phyloP scores from a whole-genome alignment of 2,113 vertebrate genomes.

The Myodes glareolus region DNA sequence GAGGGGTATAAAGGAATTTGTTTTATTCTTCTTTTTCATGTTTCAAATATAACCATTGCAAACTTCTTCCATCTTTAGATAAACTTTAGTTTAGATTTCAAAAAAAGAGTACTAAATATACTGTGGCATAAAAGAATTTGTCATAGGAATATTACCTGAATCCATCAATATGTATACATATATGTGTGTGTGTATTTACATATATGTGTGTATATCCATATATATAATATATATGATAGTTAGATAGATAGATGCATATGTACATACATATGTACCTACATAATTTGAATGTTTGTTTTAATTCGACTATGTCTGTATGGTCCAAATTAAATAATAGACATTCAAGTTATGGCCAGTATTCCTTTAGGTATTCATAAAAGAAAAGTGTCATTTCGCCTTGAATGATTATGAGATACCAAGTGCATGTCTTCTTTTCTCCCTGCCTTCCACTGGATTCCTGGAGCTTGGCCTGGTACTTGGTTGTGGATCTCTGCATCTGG shows the following conservation, averaged over 20 bases:
- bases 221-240: not conserved
- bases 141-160: not conserved
- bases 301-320: not conserved
- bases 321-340: not conserved
- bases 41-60: not conserved
- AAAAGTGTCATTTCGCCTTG: not conserved
- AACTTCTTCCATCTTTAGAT: not conserved
- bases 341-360: not conserved
- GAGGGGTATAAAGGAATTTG: not conserved
- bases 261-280: not conserved
- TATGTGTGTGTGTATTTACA: not conserved
- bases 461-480: too few relatives aligned
- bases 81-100: slow-evolving; percentile 1
- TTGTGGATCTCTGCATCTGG: too few relatives aligned
- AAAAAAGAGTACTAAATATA: not conserved
- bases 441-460: too few relatives aligned
- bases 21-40: not conserved
- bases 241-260: not conserved
- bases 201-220: not conserved
- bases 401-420: not conserved
- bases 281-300: not conserved
- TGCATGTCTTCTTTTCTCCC: too few relatives aligned
- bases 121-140: not conserved
- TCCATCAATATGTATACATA: not conserved
- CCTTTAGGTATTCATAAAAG: not conserved